Conservation (phyloP, 2,888 invertebrate species). For the Adelognathus sp. region DNA sequence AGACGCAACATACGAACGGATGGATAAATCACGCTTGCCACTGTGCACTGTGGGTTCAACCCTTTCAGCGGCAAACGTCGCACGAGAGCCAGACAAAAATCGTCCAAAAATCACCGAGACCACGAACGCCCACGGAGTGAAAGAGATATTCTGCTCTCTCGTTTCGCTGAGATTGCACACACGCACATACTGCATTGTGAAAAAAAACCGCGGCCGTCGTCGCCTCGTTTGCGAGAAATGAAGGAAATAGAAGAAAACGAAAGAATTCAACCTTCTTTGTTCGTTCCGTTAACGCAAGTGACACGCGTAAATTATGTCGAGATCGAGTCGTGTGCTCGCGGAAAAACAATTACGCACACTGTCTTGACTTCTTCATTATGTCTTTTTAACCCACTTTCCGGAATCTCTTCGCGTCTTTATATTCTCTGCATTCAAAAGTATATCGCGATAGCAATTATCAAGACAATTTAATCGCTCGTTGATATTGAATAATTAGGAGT, state of each 20-base stretch:
- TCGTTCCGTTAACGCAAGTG: not conserved
- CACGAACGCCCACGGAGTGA: slow-evolving; percentile 66
- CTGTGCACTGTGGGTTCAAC: slow-evolving; percentile 37
- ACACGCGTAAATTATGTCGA: slow-evolving; percentile 19
- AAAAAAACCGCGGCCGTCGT: slow-evolving; percentile 35
- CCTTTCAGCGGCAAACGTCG: slow-evolving; percentile 20
- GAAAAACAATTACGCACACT: slow-evolving; percentile 27
- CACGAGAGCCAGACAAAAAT: slow-evolving; percentile 74
- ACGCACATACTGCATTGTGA: slow-evolving; percentile 2
- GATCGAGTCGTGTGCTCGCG: not conserved
- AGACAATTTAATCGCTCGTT: not conserved
- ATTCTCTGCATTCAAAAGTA: not conserved
- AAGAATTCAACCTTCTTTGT: slow-evolving; percentile 15
- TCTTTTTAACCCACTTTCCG: slow-evolving; percentile 47
- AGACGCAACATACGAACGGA: slow-evolving; percentile 52
- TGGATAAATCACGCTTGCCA: slow-evolving; percentile 72
- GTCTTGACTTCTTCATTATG: slow-evolving; percentile 26
- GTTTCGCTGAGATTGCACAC: slow-evolving; percentile 1
- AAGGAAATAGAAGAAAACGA: not conserved
- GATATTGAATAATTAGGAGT: not conserved
- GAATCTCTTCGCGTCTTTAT: not conserved
- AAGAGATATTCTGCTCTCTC: slow-evolving; percentile 52
- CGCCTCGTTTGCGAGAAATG: slow-evolving; percentile 34
- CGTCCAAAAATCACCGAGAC: slow-evolving; percentile 70
- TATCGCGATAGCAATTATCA: not conserved